Percentiles rank a stretch among this genome's conserved stretches.
phyloP scores from a whole-genome alignment of 2,888 invertebrate genomes.

The Amphipoea oculea region DNA sequence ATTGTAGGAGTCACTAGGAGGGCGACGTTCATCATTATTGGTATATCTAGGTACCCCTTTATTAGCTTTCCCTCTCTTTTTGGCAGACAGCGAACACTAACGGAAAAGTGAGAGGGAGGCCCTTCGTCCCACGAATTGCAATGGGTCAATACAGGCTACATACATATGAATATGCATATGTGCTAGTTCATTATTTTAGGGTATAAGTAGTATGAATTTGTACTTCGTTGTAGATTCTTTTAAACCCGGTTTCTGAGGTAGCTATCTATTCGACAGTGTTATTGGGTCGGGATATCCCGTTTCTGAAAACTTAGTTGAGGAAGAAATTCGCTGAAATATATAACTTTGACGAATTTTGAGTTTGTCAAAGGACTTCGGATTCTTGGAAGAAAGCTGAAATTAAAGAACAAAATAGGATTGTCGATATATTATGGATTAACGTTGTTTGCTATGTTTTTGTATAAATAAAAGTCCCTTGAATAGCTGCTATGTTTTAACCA shows the following conservation, averaged over 20 bases:
- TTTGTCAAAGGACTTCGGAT: neutral
- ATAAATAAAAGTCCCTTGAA: no score
- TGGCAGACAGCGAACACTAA: neutral
- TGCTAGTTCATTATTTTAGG: neutral
- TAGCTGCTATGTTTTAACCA: neutral
- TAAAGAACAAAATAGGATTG: neutral
- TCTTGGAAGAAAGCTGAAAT: neutral
- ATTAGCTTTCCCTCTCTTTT: slow-evolving; percentile 2
- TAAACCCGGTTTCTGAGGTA: neutral
- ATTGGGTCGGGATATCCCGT: neutral
- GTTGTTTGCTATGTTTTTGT: neutral
- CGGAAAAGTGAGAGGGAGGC: neutral
- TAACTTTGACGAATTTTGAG: neutral
- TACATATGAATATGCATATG: neutral
- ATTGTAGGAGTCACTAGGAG: neutral
- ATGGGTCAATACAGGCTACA: neutral
- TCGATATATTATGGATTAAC: neutral
- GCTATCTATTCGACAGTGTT: neutral
- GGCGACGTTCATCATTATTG: neutral
- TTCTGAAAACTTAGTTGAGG: neutral
- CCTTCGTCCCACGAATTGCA: neutral
- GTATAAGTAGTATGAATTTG: neutral
- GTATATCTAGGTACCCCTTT: no score
- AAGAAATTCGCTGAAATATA: neutral
- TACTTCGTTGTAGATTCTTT: neutral